These are phyloP conservation scores for Pammene fasciana DNA, from an alignment of 2,888 invertebrate genomes.

Conservation along the genomic window DNA sequence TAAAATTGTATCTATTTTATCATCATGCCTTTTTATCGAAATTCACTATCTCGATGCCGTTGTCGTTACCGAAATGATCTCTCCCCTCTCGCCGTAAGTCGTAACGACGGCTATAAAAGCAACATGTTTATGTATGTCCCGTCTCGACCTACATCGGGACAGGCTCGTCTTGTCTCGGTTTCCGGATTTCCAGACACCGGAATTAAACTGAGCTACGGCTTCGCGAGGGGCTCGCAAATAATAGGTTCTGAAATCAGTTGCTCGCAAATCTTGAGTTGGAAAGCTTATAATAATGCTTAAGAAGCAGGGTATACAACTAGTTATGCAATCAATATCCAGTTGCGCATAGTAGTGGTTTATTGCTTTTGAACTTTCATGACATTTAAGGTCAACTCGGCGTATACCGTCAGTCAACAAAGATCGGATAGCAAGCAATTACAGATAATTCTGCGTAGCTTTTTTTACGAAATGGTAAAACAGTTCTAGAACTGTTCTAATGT, in stretches of 20 bases:
- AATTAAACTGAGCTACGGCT: background rate
- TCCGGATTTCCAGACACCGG: constrained; percentile 19
- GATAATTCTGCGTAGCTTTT: no score
- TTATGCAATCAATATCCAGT: no score
- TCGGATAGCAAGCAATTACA: no score
- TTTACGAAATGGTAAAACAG: no score
- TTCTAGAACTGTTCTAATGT: no score
- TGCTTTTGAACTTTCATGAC: no score
- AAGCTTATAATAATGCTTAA: no score
- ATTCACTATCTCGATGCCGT: background rate
- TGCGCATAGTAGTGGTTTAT: no score
- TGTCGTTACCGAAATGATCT: constrained; percentile 13
- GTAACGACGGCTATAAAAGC: constrained; percentile 22
- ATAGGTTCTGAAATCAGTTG: background rate
- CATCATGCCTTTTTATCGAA: background rate
- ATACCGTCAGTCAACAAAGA: no score
- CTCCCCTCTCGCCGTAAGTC: constrained; percentile 4
- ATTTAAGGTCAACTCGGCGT: no score
- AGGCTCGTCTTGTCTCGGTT: constrained; percentile 4
- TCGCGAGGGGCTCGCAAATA: background rate
- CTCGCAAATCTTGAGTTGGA: no score
- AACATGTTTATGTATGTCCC: constrained; percentile 35
- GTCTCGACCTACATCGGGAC: constrained; percentile 29
- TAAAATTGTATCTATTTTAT: background rate
- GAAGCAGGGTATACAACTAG: no score